phyloP scores from a whole-genome alignment of 2,797 vertebrate species.

The Notamacropus eugenii region DNA sequence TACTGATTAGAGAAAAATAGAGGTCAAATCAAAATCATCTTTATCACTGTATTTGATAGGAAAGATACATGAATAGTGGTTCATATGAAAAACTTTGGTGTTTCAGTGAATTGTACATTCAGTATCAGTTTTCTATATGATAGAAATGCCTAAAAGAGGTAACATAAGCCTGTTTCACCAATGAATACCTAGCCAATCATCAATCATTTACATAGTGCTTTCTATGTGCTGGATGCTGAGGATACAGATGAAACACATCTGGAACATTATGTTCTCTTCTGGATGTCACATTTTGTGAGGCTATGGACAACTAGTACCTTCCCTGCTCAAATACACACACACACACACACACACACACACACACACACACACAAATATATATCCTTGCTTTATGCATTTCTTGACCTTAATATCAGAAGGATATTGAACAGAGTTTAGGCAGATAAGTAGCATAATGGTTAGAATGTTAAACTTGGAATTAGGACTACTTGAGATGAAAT shows the following conservation, averaged over 20 bases:
- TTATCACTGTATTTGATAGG: background rate
- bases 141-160: background rate
- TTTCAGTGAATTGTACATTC: background rate
- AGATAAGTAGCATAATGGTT: background rate
- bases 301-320: background rate
- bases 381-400: background rate
- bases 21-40: background rate
- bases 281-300: background rate
- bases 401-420: background rate
- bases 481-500: background rate
- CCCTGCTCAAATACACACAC: background rate
- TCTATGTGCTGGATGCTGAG: background rate
- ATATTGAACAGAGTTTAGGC: background rate
- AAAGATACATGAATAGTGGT: background rate
- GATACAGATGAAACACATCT: background rate
- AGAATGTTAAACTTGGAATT: background rate
- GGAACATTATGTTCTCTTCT: background rate
- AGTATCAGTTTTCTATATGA: background rate
- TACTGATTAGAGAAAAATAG: background rate
- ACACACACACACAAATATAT: background rate
- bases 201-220: background rate
- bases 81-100: background rate
- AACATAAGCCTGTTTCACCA: background rate
- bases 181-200: background rate
- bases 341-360: too few relatives aligned